These are phyloP conservation scores for Scolopax rusticola DNA, from an alignment of 2,797 vertebrate genomes.

Conservation along the genomic window DNA sequence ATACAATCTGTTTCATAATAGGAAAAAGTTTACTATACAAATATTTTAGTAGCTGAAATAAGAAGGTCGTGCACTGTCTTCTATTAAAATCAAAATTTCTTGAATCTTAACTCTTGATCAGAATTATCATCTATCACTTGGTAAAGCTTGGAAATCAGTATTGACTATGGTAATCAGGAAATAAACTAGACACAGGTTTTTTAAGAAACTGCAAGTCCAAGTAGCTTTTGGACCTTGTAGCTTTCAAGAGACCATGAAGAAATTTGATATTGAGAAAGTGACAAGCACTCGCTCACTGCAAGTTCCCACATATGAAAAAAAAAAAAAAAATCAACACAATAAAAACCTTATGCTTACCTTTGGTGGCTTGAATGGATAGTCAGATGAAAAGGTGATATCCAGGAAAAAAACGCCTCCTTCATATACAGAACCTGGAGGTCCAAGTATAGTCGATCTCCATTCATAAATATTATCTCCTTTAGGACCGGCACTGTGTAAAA, in stretches of 20 bases:
- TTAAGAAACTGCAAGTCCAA: neutral
- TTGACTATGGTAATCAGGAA: neutral
- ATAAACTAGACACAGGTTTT: neutral
- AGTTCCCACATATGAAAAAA: neutral
- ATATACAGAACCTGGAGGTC: constrained; percentile 88
- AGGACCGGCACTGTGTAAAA: constrained; percentile 83
- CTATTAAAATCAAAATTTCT: neutral
- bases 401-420: constrained; percentile 89
- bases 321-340: neutral
- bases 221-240: neutral
- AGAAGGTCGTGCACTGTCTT: neutral
- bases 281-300: neutral
- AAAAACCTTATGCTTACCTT: constrained; percentile 81
- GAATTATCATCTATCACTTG: neutral
- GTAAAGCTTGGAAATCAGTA: neutral
- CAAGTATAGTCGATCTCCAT: constrained; percentile 89
- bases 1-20: neutral
- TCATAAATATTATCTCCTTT: constrained; percentile 91
- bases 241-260: neutral
- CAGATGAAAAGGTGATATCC: constrained; percentile 90
- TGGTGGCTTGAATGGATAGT: constrained; percentile 91
- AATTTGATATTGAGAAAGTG: neutral
- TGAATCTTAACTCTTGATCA: neutral
- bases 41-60: neutral
- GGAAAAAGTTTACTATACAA: neutral